A percentile compares a stretch with the other conserved stretches of the same genome.
Evolutionary conservation across 2,888 invertebrate species (phyloP).

Genomic region (Tetranychus truncatus): DNA sequence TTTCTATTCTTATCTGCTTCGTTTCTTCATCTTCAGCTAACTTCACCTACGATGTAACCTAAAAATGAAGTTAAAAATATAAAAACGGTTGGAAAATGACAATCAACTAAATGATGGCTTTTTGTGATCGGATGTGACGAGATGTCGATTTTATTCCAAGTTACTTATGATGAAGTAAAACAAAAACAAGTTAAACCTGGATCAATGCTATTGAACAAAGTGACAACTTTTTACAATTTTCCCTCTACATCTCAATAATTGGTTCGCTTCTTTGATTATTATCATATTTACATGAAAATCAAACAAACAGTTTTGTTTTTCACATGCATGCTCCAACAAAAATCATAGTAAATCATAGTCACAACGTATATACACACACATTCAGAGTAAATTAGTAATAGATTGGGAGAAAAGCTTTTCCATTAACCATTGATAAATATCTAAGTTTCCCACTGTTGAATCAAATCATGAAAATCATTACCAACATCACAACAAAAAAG

Average conservation of each 20-base stretch:
- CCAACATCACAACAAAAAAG: neutral
- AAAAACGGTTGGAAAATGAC: neutral
- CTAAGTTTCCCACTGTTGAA: no score
- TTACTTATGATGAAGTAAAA: neutral
- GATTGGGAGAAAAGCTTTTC: no score
- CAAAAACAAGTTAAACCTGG: neutral
- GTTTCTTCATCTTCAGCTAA: neutral
- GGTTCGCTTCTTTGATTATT: no score
- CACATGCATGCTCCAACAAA: no score
- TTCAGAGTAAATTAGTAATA: no score
- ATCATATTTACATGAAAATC: no score
- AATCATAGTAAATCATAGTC: no score
- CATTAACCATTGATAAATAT: no score
- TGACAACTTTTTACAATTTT: neutral
- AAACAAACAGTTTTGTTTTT: no score
- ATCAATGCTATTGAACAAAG: no score
- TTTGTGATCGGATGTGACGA: conserved; percentile 3
- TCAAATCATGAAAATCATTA: no score
- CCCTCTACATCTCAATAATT: neutral
- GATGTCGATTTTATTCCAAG: neutral
- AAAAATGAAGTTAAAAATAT: neutral
- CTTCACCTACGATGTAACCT: neutral
- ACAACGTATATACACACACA: no score
- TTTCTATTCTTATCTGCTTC: neutral
- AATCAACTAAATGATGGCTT: neutral